Base-by-base conservation (phyloP, 2,797 vertebrate species). In the Lepilemur septentrionalis region DNA sequence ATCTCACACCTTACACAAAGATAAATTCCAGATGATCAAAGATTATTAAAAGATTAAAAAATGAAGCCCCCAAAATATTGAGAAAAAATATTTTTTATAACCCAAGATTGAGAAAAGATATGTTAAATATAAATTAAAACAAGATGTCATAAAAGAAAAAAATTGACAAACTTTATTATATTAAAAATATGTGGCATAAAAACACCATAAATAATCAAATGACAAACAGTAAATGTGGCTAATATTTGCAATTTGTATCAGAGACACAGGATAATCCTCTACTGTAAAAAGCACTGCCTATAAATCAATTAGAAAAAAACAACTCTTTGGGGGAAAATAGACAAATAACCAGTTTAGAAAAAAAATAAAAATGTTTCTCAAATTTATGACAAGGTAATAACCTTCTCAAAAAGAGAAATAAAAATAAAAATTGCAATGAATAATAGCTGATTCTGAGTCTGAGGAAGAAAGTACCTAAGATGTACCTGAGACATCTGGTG, bases 1-100 rank as follows among this genome's bases (percentile, higher is more conserved):
- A 87, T 70, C 48, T 86, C 43, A 65, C 23, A 89, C 9, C 28
- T 83, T 52, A 92, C 67, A 63, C 12, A 87, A 94, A 82, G 67
- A 95, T 67, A 97, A 95, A 93, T 94, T 93, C 30, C 18, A 88
- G 13, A 72, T 94, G 28, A 90, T 30, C 23, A 81, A 90, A 94
- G 57, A 73, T 57, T 89, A 73, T 93, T 75, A 50, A 70, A 63
- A 93, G 14, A 73, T 91, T 88, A 35, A 84, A 78, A 96, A 87
- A 85, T 83, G n/a, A 93, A 85, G n/a, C 30, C 23, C 0, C 4
- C 2, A 41, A 83, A 91, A 81, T 94, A 93, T 69, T 94, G 61
- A 89, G 23, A 85, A 22, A 48, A 1, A 3, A 70, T 48, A 43
- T 89, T 81, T 95, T 81, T 59, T 69, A 67, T 67, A 76, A 76